Evolutionary conservation across 2,797 vertebrate genomes (phyloP).

Genomic region (Microchirus variegatus): DNA sequence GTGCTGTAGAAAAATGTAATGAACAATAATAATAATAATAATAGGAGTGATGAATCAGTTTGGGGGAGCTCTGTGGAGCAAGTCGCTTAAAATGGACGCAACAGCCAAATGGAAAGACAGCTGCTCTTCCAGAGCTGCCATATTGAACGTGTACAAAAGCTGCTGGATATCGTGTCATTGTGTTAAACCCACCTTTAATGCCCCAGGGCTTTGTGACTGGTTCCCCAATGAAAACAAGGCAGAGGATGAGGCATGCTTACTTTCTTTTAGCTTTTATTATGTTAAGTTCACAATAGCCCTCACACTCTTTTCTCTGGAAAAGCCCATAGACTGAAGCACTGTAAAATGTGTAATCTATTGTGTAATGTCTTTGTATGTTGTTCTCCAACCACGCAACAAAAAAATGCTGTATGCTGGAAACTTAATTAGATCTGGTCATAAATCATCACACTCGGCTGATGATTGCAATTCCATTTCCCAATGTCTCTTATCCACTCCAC

Average conservation of each 20-base stretch:
- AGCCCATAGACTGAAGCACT: slow-evolving; percentile 1
- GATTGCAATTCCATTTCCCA: slow-evolving; percentile 16
- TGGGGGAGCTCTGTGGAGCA: too few species aligned
- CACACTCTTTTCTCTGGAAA: slow-evolving; percentile 17
- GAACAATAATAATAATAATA: too few species aligned
- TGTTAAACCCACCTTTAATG: too few species aligned
- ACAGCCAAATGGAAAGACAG: too few species aligned
- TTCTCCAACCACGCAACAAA: slow-evolving; percentile 9
- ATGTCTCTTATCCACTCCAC: neutral
- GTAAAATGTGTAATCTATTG: neutral
- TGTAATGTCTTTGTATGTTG: neutral
- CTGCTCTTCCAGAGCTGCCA: too few species aligned
- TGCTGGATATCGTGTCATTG: too few species aligned
- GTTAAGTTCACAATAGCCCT: slow-evolving; percentile 38
- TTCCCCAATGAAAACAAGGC: neutral
- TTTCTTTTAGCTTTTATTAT: slow-evolving; percentile 46
- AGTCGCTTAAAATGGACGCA: too few species aligned
- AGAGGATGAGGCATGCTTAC: slow-evolving; percentile 20
- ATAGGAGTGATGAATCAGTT: too few species aligned
- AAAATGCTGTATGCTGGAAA: slow-evolving; percentile 26
- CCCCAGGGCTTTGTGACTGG: too few species aligned
- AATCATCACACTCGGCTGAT: slow-evolving; percentile 9
- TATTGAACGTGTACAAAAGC: too few species aligned
- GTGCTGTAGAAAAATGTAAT: too few species aligned
- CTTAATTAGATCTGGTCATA: slow-evolving; percentile 34